Evolutionary conservation across 2,888 invertebrate species (phyloP).

Genomic region (Hetaerina titia): DNA sequence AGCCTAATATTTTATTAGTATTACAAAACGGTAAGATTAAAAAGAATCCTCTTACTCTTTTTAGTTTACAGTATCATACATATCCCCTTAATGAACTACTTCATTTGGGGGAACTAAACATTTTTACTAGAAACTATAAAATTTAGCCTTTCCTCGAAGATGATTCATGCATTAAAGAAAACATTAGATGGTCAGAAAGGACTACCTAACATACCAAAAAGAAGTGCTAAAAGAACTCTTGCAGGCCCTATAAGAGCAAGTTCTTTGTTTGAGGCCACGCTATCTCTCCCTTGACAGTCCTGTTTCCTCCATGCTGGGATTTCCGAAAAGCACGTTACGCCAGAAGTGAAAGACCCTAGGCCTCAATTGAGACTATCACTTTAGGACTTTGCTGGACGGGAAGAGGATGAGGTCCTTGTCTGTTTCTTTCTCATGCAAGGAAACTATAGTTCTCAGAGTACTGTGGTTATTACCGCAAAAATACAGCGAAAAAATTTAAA

Average conservation of each 20-base stretch:
- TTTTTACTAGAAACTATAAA: too few relatives aligned
- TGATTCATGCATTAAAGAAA: too few relatives aligned
- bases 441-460: neutral
- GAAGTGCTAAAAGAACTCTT: neutral
- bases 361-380: neutral
- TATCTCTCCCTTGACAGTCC: neutral
- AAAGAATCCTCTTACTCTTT: too few relatives aligned
- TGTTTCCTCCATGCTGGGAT: neutral
- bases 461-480: neutral
- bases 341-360: neutral
- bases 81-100: too few relatives aligned
- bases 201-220: neutral
- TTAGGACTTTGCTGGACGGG: neutral
- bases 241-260: neutral
- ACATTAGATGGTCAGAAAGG: neutral
- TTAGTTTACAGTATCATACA: too few relatives aligned
- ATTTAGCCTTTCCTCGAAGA: too few relatives aligned
- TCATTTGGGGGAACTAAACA: too few relatives aligned
- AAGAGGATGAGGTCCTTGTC: neutral
- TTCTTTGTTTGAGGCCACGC: neutral
- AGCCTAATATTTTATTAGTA: too few relatives aligned
- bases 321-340: neutral
- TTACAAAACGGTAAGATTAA: too few relatives aligned
- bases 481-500: neutral
- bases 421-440: neutral